These are phyloP conservation scores for Epsilonema sp. DNA, from an alignment of 2,888 invertebrate species.

Conservation along the genomic window DNA sequence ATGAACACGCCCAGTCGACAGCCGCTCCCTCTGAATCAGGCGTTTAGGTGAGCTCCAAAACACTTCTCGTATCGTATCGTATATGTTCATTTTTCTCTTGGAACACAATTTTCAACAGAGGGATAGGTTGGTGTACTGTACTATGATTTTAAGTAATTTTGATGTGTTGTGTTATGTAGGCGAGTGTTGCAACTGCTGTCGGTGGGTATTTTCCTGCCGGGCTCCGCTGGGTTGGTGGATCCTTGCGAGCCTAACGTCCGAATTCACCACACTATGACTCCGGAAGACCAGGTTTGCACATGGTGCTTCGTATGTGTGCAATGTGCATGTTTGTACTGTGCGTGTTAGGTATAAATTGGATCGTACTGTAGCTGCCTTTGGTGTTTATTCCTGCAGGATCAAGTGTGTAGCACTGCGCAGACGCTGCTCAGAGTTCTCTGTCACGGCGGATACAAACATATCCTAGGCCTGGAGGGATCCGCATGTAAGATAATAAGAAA, in stretches of 20 bases:
- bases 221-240: conserved; percentile 46
- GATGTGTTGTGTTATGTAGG: conserved; percentile 33
- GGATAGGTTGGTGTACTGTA: too few relatives aligned
- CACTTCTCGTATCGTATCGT: too few relatives aligned
- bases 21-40: conserved; percentile 71
- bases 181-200: conserved; percentile 73
- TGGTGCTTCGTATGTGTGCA: too few relatives aligned
- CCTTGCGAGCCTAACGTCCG: conserved; percentile 76
- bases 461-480: conserved; percentile 45
- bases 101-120: too few relatives aligned
- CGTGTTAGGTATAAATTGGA: too few relatives aligned
- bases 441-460: conserved; percentile 78
- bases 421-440: conserved; percentile 68
- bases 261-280: conserved; percentile 67
- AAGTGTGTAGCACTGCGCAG: conserved; percentile 79
- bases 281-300: conserved; percentile 47
- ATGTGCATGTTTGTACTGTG: not conserved
- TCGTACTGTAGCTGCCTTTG: not conserved
- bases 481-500: too few relatives aligned
- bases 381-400: conserved; percentile 44
- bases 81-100: too few relatives aligned
- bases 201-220: conserved; percentile 81
- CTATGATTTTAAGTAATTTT: too few relatives aligned
- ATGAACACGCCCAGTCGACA: conserved; percentile 73
- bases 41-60: conserved; percentile 41